Percentiles rank a stretch among this genome's conserved stretches.
phyloP scores from a whole-genome alignment of 2,888 invertebrate species.

The Cheilosia scutellata region DNA sequence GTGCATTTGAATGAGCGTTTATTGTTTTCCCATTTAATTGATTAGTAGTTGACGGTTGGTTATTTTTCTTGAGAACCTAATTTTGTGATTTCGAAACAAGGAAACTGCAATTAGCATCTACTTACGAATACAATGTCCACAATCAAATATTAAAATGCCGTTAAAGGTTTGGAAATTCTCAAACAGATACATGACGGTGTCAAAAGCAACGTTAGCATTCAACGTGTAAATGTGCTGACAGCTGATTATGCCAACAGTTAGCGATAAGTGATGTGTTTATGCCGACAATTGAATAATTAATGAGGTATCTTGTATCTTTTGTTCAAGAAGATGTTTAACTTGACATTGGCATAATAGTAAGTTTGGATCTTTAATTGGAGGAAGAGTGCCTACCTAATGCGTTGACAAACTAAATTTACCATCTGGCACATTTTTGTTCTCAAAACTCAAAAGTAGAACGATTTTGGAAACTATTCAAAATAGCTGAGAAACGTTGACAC shows the following conservation, averaged over 20 bases:
- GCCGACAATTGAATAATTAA: conserved; percentile 40
- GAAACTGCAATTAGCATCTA: conserved; percentile 59
- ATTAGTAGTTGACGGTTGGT: conserved; percentile 17
- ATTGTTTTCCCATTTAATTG: conserved; percentile 44
- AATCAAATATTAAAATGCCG: conserved; percentile 61
- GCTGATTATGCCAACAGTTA: conserved; percentile 33
- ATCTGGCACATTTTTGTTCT: no score
- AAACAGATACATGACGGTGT: not conserved
- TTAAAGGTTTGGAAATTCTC: conserved; percentile 15
- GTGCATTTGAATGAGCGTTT: conserved; percentile 19
- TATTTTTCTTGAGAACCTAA: conserved; percentile 6
- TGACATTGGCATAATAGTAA: no score
- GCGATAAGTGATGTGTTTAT: conserved; percentile 26
- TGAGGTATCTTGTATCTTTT: conserved; percentile 10
- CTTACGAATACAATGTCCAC: conserved; percentile 54
- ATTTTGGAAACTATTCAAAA: no score
- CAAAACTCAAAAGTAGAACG: no score
- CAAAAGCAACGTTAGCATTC: conserved; percentile 6
- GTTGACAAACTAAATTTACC: no score
- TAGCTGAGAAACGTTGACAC: no score
- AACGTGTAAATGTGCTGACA: conserved; percentile 56
- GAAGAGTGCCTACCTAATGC: no score
- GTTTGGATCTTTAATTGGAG: no score
- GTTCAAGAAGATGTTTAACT: no score
- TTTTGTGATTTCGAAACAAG: conserved; percentile 41